A percentile compares a stretch with the other conserved stretches of the same genome.
Conservation (phyloP, 2,113 vertebrate genomes). For the Pseudonaja textilis region DNA sequence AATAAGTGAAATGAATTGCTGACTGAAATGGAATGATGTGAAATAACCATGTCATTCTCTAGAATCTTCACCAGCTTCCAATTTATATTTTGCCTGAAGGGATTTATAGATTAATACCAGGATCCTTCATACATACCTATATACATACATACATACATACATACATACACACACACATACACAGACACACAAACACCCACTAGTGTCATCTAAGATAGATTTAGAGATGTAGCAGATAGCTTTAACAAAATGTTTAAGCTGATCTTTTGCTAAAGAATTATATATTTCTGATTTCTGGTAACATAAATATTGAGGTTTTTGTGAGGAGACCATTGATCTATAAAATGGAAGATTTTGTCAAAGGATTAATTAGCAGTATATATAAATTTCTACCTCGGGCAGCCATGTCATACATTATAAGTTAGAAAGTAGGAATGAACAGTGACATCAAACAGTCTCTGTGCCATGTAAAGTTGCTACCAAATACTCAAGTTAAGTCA, state of each 20-base stretch:
- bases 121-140: too few species aligned
- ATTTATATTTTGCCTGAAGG: background rate
- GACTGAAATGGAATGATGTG: background rate
- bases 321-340: background rate
- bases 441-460: background rate
- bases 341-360: background rate
- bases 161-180: too few species aligned
- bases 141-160: too few species aligned
- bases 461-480: background rate
- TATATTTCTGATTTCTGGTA: background rate
- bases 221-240: background rate
- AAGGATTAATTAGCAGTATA: background rate
- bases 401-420: background rate
- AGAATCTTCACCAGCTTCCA: background rate
- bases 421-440: background rate
- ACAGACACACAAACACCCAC: too few species aligned
- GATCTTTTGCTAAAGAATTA: background rate
- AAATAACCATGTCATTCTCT: background rate
- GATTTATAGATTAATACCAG: too few species aligned
- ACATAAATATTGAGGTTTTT: background rate
- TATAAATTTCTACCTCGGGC: background rate
- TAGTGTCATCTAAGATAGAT: background rate
- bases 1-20: background rate
- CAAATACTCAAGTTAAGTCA: background rate
- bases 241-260: background rate